Base-by-base conservation (phyloP, 2,797 vertebrate species). In the Pipistrellus pygmaeus region DNA sequence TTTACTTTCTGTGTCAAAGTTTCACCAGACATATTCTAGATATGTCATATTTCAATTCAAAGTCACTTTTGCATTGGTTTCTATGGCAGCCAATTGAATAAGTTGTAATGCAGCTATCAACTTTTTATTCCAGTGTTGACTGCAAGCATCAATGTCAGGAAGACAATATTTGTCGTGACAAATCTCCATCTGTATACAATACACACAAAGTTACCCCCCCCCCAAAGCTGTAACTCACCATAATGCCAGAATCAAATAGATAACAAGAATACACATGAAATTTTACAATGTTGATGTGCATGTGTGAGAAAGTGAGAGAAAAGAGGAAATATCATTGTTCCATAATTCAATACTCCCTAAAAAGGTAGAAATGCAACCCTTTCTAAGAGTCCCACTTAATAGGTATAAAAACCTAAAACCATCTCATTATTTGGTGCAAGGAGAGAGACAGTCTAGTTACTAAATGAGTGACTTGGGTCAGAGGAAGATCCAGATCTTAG, bases 1-100 rank as follows among this genome's bases (percentile, higher is more conserved):
- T 94, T 95, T 2, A 12, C n/a, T 81, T 95, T 93, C 32, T 60
- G 13, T 84, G 82, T 96, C 87, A 95, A 72, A 93, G 69, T 94
- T 93, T 96, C 90, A 94, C 64, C 25, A 95, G 89, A 82, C 55
- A 90, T 41, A 91, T 92, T 32, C 81, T 60, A 68, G 48, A 93
- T 55, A 94, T 93, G 82, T 90, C 82, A 95, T 62, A 71, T 88
- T 96, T 92, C 76, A 88, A 25, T 23, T 11, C 51, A 85, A 95
- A 97, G 46, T 96, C 4, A 92, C 48, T 72, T 85, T 91, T 68
- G 7, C 48, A 7, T 85, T 85, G 62, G 23, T 96, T 96, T 96
- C 91, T 93, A 93, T 71, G 82, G 66, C 60, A 96, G 75, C 46
- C 85, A 57, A 73, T 90, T 96, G 46, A 53, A 92, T 90, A 94